Evolutionary conservation across 1,140 invertebrate species (phyloP).

Genomic region (Thaumetopoea pityocampa): DNA sequence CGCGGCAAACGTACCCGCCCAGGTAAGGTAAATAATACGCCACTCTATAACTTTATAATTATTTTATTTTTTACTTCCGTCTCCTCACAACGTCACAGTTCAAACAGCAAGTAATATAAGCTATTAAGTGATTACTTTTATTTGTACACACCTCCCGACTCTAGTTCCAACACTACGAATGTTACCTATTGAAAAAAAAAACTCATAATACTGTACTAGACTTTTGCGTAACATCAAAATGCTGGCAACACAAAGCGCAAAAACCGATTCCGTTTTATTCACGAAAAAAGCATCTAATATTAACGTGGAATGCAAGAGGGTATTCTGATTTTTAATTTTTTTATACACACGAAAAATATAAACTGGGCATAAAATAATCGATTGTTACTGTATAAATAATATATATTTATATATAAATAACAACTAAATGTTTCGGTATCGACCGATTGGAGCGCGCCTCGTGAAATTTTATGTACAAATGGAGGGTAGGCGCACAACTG

Average conservation of each 20-base stretch:
- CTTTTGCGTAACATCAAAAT: constrained; percentile 10
- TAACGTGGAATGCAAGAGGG: constrained; percentile 57
- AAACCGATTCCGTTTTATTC: constrained; percentile 7
- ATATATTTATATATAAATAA: constrained; percentile 49
- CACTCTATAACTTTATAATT: constrained; percentile 39
- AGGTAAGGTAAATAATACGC: constrained; percentile 36
- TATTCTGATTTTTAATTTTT: constrained; percentile 21
- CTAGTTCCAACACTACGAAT: background rate
- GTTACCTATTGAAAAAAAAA: constrained; percentile 12
- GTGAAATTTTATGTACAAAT: constrained; percentile 30
- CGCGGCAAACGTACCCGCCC: too few relatives aligned
- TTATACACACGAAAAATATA: constrained; percentile 33
- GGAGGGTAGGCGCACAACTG: background rate
- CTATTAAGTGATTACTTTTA: constrained; percentile 23
- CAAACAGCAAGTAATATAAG: constrained; percentile 45
- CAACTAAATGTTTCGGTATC: constrained; percentile 33
- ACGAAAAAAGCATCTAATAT: constrained; percentile 29
- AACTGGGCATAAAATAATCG: constrained; percentile 41
- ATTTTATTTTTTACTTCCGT: constrained; percentile 48
- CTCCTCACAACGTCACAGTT: constrained; percentile 51
- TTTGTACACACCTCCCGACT: constrained; percentile 26
- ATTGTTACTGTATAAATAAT: constrained; percentile 45
- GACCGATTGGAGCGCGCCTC: constrained; percentile 16
- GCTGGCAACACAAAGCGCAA: constrained; percentile 9
- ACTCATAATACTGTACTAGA: constrained; percentile 22